Conservation (phyloP, 2,113 vertebrate species). For the Polypterus senegalus region DNA sequence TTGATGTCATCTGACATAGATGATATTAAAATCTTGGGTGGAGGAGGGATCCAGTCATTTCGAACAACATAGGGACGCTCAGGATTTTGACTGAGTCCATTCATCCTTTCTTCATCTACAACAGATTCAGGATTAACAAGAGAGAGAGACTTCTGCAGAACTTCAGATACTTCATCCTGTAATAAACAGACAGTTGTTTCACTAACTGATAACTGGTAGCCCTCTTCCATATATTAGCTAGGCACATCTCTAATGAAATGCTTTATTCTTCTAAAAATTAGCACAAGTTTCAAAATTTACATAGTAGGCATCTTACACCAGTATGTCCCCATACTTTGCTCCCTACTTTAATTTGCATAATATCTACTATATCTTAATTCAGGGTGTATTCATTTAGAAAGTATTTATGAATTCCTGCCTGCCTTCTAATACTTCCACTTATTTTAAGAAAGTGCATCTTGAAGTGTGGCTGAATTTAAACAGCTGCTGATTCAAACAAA, state of each 20-base stretch:
- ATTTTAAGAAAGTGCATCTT: no score
- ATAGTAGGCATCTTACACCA: no score
- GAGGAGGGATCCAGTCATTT: constrained; percentile 48
- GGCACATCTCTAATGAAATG: constrained; percentile 41
- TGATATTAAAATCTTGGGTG: constrained; percentile 64
- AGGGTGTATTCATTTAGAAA: no score
- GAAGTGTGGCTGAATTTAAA: no score
- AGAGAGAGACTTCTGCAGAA: constrained; percentile 37
- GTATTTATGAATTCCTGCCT: no score
- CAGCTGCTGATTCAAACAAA: no score
- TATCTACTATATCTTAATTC: no score
- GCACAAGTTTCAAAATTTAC: no score
- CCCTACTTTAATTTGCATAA: no score
- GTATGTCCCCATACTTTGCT: no score
- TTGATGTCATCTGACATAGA: constrained; percentile 38
- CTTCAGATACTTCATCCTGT: constrained; percentile 27
- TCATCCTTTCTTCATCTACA: constrained; percentile 18
- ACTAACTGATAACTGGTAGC: constrained; percentile 19
- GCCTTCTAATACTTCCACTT: no score
- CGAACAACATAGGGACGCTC: constrained; percentile 50
- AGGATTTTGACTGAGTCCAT: constrained; percentile 35
- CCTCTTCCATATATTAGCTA: constrained; percentile 40
- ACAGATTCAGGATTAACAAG: constrained; percentile 31
- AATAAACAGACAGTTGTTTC: background rate
- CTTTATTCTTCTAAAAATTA: no score